phyloP scores from a whole-genome alignment of 2,888 invertebrate genomes.

The Macaria notata region DNA sequence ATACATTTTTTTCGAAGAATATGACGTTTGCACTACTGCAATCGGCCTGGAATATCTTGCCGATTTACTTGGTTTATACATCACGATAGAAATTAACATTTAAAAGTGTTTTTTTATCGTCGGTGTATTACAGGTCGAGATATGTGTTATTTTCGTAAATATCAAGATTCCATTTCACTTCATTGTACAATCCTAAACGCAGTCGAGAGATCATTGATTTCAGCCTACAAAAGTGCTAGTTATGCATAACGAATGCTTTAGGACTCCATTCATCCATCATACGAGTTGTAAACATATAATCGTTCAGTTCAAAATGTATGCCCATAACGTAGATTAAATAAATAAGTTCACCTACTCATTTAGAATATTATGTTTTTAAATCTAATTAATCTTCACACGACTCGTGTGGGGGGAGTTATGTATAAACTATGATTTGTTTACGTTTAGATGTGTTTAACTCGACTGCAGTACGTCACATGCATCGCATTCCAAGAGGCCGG shows the following conservation, averaged over 20 bases:
- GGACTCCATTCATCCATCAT: no score
- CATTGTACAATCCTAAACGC: not conserved
- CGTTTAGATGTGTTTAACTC: conserved; percentile 32
- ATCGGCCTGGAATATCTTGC: no score
- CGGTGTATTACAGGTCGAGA: no score
- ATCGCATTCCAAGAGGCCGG: conserved; percentile 32
- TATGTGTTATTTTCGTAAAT: no score
- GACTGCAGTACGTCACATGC: not conserved
- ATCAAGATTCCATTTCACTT: no score
- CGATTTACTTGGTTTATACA: no score
- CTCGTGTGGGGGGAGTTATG: conserved; percentile 50
- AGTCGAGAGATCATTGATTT: not conserved
- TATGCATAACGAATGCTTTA: not conserved
- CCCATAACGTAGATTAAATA: conserved; percentile 50
- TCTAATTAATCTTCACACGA: conserved; percentile 57
- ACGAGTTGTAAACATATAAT: conserved; percentile 35
- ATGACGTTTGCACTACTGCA: no score
- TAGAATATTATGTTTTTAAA: conserved; percentile 55
- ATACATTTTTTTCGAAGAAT: no score
- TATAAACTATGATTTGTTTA: conserved; percentile 38
- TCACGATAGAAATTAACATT: no score
- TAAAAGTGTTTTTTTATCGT: no score
- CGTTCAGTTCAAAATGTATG: conserved; percentile 56
- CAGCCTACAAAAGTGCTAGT: no score
- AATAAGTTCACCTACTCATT: conserved; percentile 59